Base-by-base conservation (phyloP, 2,797 vertebrate genomes). In the Tapera naevia region DNA sequence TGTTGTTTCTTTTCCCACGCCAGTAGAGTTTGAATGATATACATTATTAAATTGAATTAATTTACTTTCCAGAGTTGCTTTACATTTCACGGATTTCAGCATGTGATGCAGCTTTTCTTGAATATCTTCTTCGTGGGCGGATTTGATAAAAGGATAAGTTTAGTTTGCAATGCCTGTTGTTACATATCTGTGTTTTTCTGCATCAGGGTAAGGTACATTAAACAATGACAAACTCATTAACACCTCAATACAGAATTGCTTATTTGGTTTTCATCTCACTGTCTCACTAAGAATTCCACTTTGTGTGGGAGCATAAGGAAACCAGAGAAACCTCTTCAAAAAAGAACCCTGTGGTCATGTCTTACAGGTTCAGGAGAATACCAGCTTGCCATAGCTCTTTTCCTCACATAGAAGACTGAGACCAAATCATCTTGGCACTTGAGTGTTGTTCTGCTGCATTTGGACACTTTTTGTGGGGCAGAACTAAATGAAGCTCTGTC, bases 81-180 rank as follows among this genome's bases (percentile, higher is more conserved):
- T 85, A 65, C 57, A 60, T 90, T 90, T 88, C 89, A 92, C 72
- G 86, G 51, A 89, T 79, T 86, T 57, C 74, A 94, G 78, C 80
- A 94, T 62, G 80, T 86, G 83, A 95, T 50, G 30, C 60, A 91
- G 78, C 67, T 93, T 93, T 91, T 89, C 89, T 84, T 93, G 51
- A 92, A 13, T 75, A 89, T 82, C 67, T 93, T 89, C 60, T 54
- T 17, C 0, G 51, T 84, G 62, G 83, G 86, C 84, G 86, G 80
- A 84, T 64, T 80, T 90, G 83, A 81, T 65, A 81, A 58, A 88
- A 86, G 41, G 71, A 16, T 79, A 92, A 80, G 66, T 95, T 88
- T 91, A 86, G 70, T 91, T 78, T 90, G 70, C 50, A 86, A 46
- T 79, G 76, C 39, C 80, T 92, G 69, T 83, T 92, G 62, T 54